Evolutionary conservation across 1,140 invertebrate species (phyloP), one percentile per base, ranked within the genome.

Genomic region (Bombus pyrosoma): DNA sequence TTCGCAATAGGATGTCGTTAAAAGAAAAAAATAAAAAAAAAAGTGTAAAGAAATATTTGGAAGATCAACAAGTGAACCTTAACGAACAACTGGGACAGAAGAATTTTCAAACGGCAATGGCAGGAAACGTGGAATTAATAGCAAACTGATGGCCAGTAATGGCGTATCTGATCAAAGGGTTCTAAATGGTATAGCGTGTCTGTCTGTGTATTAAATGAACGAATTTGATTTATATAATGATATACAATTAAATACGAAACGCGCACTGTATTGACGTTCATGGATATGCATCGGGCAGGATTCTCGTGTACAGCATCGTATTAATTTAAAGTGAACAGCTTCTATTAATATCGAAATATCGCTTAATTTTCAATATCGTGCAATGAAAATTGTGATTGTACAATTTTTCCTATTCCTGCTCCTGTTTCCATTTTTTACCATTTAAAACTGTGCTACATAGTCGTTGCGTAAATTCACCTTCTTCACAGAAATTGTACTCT

Each of bases 171-270:
- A 69, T 69, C 59, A 83, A 76, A 77, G 25, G 18, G 1, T 3
- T 25, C 39, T 37, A 59, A 18, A 64, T 34, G 25, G 25, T 25
- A 72, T 9, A 22, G 22, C 39, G 8, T 53, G 34, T 28, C 22
- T 53, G 34, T 28, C 22, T 10, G 12, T 57, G 68, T 9, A 72
- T 83, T 69, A 77, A 83, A 66, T 66, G 62, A 83, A 77, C 68
- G 62, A 69, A 77, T 77, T 77, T 69, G 68, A 83, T 83, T 69
- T 28, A 77, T 83, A 28, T 77, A 69, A 83, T 57, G 73, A 83
- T 25, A 69, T 41, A 77, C 47, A 22, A 53, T 77, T 83, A 83
- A 83, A 76, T 57, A 57, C 73, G 34, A 83, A 57, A 53, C 62
- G 74, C 37, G 13, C 2, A 10, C 5, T 12, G 13, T 22, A 59